Evolutionary conservation across 2,797 vertebrate species (phyloP).

Genomic region (Danionella dracula): DNA sequence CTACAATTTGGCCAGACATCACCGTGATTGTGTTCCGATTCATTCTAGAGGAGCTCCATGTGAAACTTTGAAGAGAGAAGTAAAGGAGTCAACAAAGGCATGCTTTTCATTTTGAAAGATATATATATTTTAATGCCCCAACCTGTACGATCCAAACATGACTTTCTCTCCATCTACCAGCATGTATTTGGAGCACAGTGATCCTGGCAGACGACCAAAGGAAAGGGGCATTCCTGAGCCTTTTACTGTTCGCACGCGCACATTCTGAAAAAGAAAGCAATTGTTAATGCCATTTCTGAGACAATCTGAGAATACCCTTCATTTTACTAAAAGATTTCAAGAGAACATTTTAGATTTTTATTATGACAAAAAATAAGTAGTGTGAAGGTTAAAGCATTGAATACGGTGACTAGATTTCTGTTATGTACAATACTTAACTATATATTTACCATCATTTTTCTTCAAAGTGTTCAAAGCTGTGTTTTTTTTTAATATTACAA

Average conservation of each 20-base stretch:
- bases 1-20: slow-evolving; percentile 84
- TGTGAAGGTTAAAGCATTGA: too few species aligned
- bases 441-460: too few species aligned
- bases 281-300: too few species aligned
- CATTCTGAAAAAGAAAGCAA: slow-evolving; percentile 71
- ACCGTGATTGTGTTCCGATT: slow-evolving; percentile 87
- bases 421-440: too few species aligned
- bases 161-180: slow-evolving; percentile 94
- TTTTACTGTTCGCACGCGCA: slow-evolving; percentile 82
- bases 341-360: too few species aligned
- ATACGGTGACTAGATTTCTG: too few species aligned
- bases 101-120: neutral
- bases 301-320: too few species aligned
- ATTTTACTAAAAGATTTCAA: too few species aligned
- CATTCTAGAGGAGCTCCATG: slow-evolving; percentile 85
- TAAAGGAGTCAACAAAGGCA: neutral
- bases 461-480: too few species aligned
- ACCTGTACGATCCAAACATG: slow-evolving; percentile 92
- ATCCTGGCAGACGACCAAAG: slow-evolving; percentile 81
- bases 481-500: too few species aligned
- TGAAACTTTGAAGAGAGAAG: slow-evolving; percentile 71
- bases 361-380: too few species aligned
- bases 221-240: slow-evolving; percentile 84
- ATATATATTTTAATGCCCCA: slow-evolving; percentile 5
- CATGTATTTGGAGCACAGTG: slow-evolving; percentile 84